phyloP scores from a whole-genome alignment of 1,140 invertebrate genomes.

The Luehdorfia chinensis region DNA sequence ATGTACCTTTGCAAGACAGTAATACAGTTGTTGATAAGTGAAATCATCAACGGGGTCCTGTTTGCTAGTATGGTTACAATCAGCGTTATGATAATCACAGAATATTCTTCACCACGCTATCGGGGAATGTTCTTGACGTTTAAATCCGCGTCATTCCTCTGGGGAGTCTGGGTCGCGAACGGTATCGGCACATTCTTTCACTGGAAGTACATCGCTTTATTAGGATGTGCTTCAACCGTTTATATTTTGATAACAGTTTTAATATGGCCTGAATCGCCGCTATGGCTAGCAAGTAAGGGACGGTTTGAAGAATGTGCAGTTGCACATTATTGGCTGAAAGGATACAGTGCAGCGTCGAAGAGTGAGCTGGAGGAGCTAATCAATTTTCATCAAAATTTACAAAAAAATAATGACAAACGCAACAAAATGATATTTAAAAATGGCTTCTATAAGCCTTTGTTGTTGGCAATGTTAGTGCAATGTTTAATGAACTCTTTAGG shows the following conservation, averaged over 20 bases:
- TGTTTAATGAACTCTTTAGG: conserved; percentile 10
- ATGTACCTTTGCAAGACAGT: conserved; percentile 27
- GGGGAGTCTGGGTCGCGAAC: conserved; percentile 42
- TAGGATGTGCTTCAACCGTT: neutral
- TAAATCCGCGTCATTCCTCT: conserved; percentile 37
- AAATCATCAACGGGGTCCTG: conserved; percentile 29
- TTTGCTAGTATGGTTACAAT: conserved; percentile 29
- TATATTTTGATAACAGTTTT: conserved; percentile 19
- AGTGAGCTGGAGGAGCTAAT: conserved; percentile 25
- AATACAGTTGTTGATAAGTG: conserved; percentile 27
- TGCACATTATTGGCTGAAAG: conserved; percentile 30
- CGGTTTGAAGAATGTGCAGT: conserved; percentile 26
- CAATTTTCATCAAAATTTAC: neutral
- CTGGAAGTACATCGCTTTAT: conserved; percentile 22
- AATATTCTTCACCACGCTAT: conserved; percentile 36
- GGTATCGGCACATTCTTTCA: conserved; percentile 38
- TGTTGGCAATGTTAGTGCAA: neutral
- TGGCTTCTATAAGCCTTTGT: conserved; percentile 1
- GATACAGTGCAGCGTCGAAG: conserved; percentile 21
- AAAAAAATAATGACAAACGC: neutral
- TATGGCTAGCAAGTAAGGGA: conserved; percentile 30
- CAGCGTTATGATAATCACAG: conserved; percentile 29
- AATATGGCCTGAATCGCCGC: conserved; percentile 37
- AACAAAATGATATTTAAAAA: neutral
- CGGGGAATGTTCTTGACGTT: conserved; percentile 36